Evolutionary conservation across 2,888 invertebrate species (phyloP), one percentile per base, ranked within the genome.

Genomic region (Pristionchus arcanus): DNA sequence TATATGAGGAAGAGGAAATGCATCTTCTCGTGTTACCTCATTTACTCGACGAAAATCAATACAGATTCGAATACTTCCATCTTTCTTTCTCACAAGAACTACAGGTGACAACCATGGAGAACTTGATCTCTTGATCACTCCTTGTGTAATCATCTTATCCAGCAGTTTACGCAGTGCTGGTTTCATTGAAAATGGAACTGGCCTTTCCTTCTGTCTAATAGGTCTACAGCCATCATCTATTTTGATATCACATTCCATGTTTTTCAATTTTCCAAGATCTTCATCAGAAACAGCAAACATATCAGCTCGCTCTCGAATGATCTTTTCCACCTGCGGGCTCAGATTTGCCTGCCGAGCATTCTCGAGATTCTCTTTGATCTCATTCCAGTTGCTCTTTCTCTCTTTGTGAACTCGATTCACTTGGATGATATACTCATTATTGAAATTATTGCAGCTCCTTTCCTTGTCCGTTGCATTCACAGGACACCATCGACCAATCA

Each of bases 191-290:
- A 84, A 84, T n/a, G 84, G 84, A 90, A 89, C 53, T 84, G 88
- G 89, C 91, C 93, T 21, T 16, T 31, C 28, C 49, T 87, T 91
- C 55, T 91, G 91, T 16, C 89, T 66, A 2, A 90, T 84, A 2
- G 91, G 91, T 71, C 55, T 42, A 16, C 21, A 31, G 5, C 16
- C 55, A 25, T 81, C 37, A 1, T 16, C 81, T 11, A 42, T 3
- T 34, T 19, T 42, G 13, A 84, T 84, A 19, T 37, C 34, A 31
- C 37, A 55, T 19, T 84, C 55, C 53, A 84, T n/a, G 1, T 13
- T 9, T 11, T 84, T 25, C 53, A 55, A n/a, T 2, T 55, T 2
- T 55, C 84, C 84, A 19, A 84, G 84, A 34, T 84, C 84, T 11
- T 84, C 31, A 84, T 84, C 84, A 1, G 2, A 2, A 2, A 55